phyloP scores from a whole-genome alignment of 2,888 invertebrate genomes.

The Gerris lacustris region DNA sequence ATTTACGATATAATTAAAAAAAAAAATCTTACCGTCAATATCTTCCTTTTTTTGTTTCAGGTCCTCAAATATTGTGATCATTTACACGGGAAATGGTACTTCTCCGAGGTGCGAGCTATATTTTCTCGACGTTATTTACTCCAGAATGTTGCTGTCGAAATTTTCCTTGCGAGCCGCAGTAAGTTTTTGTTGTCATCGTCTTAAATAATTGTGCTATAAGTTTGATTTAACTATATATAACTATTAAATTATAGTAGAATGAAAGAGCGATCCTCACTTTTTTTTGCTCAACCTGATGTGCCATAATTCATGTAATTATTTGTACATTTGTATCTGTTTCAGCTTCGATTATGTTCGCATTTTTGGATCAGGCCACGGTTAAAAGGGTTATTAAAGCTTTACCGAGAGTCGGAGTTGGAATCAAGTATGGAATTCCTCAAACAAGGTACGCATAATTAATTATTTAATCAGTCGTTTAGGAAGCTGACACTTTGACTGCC shows the following conservation, averaged over 20 bases:
- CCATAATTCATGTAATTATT: no score
- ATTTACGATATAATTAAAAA: no score
- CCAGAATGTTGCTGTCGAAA: slow-evolving; percentile 94
- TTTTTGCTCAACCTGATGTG: no score
- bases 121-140: slow-evolving; percentile 92
- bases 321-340: slow-evolving; percentile 29
- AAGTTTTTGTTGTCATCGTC: slow-evolving; percentile 47
- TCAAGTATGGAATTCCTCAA: slow-evolving; percentile 98
- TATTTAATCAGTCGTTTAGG: not conserved
- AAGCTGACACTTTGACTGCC: no score
- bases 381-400: slow-evolving; percentile 96
- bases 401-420: slow-evolving; percentile 94
- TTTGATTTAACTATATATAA: no score
- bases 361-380: slow-evolving; percentile 91
- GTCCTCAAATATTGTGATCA: slow-evolving; percentile 95
- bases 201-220: no score
- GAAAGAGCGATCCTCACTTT: no score
- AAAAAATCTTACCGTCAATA: no score
- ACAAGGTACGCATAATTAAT: slow-evolving; percentile 54
- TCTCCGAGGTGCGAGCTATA: slow-evolving; percentile 96
- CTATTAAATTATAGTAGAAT: no score
- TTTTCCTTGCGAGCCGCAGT: slow-evolving; percentile 98
- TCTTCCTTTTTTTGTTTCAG: slow-evolving; percentile 50
- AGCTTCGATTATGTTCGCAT: slow-evolving; percentile 98
- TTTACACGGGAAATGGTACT: slow-evolving; percentile 98